Percentiles rank a stretch among this genome's conserved stretches.
Conservation (phyloP, 2,888 invertebrate species). For the Druceiella hillmani region DNA sequence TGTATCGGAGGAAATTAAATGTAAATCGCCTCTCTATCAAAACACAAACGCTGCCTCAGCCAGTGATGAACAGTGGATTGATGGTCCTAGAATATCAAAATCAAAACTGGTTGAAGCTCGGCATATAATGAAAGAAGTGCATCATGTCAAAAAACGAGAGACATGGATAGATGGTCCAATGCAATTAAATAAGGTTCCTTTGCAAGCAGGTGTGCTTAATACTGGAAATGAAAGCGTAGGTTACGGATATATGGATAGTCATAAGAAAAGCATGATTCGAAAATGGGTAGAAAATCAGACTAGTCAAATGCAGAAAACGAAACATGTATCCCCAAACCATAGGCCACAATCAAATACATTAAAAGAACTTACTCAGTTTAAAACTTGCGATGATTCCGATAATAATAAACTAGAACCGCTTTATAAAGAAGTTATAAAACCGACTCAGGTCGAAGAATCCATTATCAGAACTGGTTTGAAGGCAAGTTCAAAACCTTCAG, state of each 20-base stretch:
- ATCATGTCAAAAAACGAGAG: constrained; percentile 74
- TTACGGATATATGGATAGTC: constrained; percentile 88
- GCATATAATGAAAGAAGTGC: constrained; percentile 72
- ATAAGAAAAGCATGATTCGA: constrained; percentile 88
- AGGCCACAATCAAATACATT: constrained; percentile 33
- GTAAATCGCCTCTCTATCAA: constrained; percentile 23
- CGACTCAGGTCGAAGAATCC: constrained; percentile 54
- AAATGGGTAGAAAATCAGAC: constrained; percentile 93
- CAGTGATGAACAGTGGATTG: constrained; percentile 94
- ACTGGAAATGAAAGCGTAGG: constrained; percentile 50
- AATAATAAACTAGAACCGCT: constrained; percentile 34
- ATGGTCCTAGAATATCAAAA: constrained; percentile 86
- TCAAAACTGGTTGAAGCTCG: constrained; percentile 77
- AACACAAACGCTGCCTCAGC: constrained; percentile 30
- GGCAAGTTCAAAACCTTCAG: constrained; percentile 44
- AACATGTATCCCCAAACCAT: constrained; percentile 51
- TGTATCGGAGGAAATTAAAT: constrained; percentile 37
- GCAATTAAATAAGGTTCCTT: constrained; percentile 53
- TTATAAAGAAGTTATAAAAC: constrained; percentile 49
- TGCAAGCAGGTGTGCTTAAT: constrained; percentile 40
- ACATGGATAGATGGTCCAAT: constrained; percentile 96
- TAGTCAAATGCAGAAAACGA: constrained; percentile 68
- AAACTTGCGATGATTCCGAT: constrained; percentile 47
- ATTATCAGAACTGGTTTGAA: constrained; percentile 58
- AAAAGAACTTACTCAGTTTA: constrained; percentile 59